Percentiles rank a stretch among this genome's conserved stretches.
These are phyloP conservation scores for Ailuropoda melanoleuca DNA, from an alignment of 2,113 vertebrate species.

Conservation along the genomic window DNA sequence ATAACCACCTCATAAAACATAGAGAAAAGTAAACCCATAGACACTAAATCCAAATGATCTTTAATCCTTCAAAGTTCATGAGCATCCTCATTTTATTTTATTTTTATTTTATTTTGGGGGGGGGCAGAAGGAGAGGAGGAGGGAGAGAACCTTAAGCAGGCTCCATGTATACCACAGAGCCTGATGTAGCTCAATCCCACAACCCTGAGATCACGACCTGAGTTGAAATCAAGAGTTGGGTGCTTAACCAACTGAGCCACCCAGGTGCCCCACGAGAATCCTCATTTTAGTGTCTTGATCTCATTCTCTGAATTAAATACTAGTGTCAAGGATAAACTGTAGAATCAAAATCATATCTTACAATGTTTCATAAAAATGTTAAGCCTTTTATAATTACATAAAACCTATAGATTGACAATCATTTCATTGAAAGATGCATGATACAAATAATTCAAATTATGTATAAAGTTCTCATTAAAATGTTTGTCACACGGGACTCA, in stretches of 20 bases:
- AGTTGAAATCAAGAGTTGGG: neutral
- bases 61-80: neutral
- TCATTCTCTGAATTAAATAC: constrained; percentile 51
- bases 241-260: neutral
- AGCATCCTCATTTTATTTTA: neutral
- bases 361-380: constrained; percentile 22
- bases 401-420: neutral
- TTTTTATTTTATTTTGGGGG: neutral
- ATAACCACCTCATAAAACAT: constrained; percentile 38
- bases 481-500: neutral
- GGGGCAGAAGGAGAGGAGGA: neutral
- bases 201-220: neutral
- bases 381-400: constrained; percentile 21
- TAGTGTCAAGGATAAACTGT: neutral
- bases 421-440: neutral
- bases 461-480: neutral
- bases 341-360: neutral
- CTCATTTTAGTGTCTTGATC: neutral
- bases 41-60: neutral
- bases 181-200: neutral
- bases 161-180: neutral
- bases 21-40: neutral
- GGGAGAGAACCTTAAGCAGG: neutral
- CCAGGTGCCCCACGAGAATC: neutral
- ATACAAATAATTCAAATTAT: neutral